Conservation (phyloP, 2,113 vertebrate species). For the Poicephalus meyeri region DNA sequence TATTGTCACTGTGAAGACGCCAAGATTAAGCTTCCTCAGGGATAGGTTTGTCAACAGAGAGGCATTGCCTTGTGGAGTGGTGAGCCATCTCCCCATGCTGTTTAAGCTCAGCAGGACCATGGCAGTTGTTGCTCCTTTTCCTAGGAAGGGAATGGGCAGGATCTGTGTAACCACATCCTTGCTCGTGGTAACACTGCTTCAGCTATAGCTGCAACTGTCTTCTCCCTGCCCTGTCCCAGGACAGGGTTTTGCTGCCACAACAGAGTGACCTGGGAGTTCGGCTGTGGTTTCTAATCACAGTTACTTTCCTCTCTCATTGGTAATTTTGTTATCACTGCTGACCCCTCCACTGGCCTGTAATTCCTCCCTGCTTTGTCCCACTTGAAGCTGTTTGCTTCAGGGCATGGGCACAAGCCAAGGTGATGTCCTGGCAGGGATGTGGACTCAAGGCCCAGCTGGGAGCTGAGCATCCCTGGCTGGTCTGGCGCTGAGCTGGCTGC, state of each 20-base stretch:
- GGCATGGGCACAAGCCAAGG: neutral
- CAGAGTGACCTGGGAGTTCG: neutral
- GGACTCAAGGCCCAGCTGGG: too few relatives aligned
- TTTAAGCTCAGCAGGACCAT: neutral
- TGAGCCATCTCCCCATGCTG: neutral
- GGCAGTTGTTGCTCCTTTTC: neutral
- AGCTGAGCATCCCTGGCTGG: neutral
- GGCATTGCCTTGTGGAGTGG: neutral
- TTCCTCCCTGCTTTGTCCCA: fast-evolving
- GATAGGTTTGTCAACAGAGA: neutral
- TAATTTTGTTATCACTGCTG: neutral
- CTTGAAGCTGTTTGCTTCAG: neutral
- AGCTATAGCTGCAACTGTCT: neutral
- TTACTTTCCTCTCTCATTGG: neutral
- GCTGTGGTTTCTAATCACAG: neutral
- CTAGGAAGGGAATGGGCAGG: neutral
- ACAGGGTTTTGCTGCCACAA: neutral
- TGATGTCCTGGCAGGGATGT: neutral
- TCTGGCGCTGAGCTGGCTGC: neutral
- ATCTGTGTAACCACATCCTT: neutral
- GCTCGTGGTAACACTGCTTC: neutral
- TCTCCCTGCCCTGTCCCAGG: neutral
- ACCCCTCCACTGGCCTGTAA: too few relatives aligned
- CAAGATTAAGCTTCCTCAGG: neutral
- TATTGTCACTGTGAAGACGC: neutral